Percentiles rank a stretch among this genome's conserved stretches.
phyloP scores from a whole-genome alignment of 2,797 vertebrate genomes.

The Psittacula derbiana region DNA sequence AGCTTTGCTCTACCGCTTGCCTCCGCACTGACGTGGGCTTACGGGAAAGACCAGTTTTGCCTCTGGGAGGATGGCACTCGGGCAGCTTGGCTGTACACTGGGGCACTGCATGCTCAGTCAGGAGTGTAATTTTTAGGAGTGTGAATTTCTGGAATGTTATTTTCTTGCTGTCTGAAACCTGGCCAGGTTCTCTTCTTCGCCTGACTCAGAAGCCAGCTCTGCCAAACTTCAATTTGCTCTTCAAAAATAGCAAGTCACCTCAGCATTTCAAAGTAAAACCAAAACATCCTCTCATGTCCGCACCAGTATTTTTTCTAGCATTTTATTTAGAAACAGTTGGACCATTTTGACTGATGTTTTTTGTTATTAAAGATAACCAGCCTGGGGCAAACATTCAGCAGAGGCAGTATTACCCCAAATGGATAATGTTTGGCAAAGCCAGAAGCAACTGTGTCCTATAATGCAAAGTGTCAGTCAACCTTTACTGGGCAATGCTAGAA shows the following conservation, averaged over 20 bases:
- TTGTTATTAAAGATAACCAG: not conserved
- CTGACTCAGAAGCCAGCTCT: not conserved
- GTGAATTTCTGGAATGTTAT: not conserved
- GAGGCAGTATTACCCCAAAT: not conserved
- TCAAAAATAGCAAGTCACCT: not conserved
- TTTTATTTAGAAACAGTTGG: not conserved
- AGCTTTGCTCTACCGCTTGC: not conserved
- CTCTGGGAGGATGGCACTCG: not conserved
- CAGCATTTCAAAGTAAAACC: not conserved
- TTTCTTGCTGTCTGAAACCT: not conserved
- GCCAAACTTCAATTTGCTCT: not conserved
- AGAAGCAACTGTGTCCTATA: not conserved
- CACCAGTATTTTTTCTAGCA: not conserved
- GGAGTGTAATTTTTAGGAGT: not conserved
- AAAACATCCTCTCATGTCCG: not conserved
- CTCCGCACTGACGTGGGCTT: accelerated
- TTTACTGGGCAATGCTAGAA: not conserved
- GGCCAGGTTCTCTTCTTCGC: not conserved
- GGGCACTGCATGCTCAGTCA: not conserved
- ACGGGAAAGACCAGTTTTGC: not conserved
- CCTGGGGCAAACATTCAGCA: not conserved
- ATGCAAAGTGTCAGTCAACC: not conserved
- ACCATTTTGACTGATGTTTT: not conserved
- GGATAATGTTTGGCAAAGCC: not conserved
- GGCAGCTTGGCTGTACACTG: not conserved